A percentile compares a stretch with the other conserved stretches of the same genome.
These are phyloP conservation scores for Rhopalosiphum padi DNA, from an alignment of 1,140 invertebrate genomes.

Conservation along the genomic window DNA sequence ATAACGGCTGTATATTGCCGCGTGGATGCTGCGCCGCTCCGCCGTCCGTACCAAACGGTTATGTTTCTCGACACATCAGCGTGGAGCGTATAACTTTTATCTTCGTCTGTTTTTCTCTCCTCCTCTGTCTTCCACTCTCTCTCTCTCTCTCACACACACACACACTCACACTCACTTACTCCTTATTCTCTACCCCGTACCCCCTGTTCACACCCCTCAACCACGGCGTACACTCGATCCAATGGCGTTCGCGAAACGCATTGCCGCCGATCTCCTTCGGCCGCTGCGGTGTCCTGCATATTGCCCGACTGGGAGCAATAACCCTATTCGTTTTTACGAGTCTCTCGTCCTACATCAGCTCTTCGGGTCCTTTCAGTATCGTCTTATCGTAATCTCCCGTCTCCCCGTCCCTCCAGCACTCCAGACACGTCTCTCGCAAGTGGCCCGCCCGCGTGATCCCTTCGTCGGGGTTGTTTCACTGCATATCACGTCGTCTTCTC, in stretches of 20 bases:
- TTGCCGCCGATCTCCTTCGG: neutral
- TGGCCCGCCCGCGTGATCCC: neutral
- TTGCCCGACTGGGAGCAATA: slow-evolving; percentile 42
- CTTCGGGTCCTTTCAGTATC: slow-evolving; percentile 25
- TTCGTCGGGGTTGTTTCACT: neutral
- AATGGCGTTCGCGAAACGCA: slow-evolving; percentile 31
- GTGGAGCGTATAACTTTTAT: neutral
- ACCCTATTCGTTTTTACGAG: slow-evolving; percentile 45
- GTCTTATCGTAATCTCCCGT: slow-evolving; percentile 8
- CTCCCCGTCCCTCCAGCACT: neutral
- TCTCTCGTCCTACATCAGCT: slow-evolving; percentile 27
- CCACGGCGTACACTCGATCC: neutral
- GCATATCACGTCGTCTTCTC: neutral
- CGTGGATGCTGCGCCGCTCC: neutral
- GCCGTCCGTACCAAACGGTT: slow-evolving; percentile 20
- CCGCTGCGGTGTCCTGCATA: slow-evolving; percentile 14
- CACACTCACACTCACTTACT: neutral
- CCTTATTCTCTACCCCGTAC: neutral
- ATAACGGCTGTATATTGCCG: neutral
- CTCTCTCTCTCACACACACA: too few species aligned
- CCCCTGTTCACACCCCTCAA: neutral
- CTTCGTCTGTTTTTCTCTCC: neutral
- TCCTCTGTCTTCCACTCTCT: neutral
- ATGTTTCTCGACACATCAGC: slow-evolving; percentile 22
- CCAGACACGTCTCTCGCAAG: neutral